A percentile compares a stretch with the other conserved stretches of the same genome.
phyloP scores from a whole-genome alignment of 2,797 vertebrate species.

The Pitangus sulphuratus region DNA sequence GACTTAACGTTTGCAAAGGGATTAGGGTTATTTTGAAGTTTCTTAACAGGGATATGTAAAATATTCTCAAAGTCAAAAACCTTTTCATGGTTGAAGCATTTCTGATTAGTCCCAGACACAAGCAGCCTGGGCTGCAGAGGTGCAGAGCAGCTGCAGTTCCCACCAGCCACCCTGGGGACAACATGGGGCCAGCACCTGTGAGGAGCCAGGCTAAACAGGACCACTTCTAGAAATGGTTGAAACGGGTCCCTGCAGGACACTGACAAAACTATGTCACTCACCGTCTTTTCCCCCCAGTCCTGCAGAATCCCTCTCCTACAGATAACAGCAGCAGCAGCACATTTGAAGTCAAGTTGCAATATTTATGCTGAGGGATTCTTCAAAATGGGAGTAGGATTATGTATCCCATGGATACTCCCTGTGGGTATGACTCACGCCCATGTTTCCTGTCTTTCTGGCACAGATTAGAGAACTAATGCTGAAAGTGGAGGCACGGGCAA shows the following conservation, averaged over 20 bases:
- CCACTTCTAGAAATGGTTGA: background rate
- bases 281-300: background rate
- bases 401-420: background rate
- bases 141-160: background rate
- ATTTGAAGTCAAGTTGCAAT: background rate
- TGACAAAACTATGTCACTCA: background rate
- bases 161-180: background rate
- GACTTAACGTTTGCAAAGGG: constrained; percentile 55
- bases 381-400: background rate
- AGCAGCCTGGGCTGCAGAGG: background rate
- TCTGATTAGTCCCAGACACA: constrained; percentile 33
- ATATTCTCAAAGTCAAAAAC: constrained; percentile 58
- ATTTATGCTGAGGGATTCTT: background rate
- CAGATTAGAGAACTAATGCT: background rate
- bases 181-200: background rate
- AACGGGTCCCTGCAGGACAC: background rate
- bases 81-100: constrained; percentile 51
- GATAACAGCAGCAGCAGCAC: background rate
- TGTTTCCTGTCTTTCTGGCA: background rate
- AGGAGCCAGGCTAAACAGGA: background rate
- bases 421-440: background rate
- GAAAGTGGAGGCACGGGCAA: background rate
- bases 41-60: constrained; percentile 46
- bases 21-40: constrained; percentile 53
- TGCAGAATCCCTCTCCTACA: background rate